These are phyloP conservation scores for Hippocampus mohnikei DNA, from an alignment of 2,113 vertebrate genomes.

Conservation along the genomic window DNA sequence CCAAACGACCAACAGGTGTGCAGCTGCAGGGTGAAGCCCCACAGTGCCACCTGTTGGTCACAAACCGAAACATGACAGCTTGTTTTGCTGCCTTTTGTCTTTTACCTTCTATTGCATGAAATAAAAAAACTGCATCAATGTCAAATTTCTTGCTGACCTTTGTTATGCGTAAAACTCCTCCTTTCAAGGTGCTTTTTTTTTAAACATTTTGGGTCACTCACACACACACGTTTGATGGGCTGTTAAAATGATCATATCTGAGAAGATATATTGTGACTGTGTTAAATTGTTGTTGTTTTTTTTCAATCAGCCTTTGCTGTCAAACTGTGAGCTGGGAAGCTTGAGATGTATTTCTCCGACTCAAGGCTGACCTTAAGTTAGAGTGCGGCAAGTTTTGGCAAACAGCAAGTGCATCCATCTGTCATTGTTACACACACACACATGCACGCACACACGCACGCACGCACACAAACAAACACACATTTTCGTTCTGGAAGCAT, in stretches of 20 bases:
- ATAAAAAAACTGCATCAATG: no score
- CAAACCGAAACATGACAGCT: no score
- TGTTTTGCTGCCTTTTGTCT: no score
- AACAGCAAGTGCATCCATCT: slow-evolving; percentile 55
- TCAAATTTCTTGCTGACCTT: no score
- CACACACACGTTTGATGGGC: neutral
- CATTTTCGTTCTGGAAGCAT: slow-evolving; percentile 49
- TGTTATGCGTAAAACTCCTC: neutral
- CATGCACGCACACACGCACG: slow-evolving; percentile 8
- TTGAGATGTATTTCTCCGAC: neutral
- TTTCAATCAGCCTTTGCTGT: neutral
- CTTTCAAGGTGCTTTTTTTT: neutral
- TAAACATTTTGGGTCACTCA: neutral
- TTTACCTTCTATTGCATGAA: no score
- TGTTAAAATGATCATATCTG: neutral
- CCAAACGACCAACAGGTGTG: no score
- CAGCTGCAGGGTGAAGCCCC: no score
- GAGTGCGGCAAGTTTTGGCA: slow-evolving; percentile 45
- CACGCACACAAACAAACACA: slow-evolving; percentile 1
- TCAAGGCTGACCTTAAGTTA: slow-evolving; percentile 43
- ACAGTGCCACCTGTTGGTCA: no score
- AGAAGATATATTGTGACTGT: neutral
- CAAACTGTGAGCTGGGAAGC: neutral
- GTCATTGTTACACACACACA: slow-evolving; percentile 39
- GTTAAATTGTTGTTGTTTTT: neutral